Evolutionary conservation across 2,888 invertebrate species (phyloP).

Genomic region (Drosophila conformis): DNA sequence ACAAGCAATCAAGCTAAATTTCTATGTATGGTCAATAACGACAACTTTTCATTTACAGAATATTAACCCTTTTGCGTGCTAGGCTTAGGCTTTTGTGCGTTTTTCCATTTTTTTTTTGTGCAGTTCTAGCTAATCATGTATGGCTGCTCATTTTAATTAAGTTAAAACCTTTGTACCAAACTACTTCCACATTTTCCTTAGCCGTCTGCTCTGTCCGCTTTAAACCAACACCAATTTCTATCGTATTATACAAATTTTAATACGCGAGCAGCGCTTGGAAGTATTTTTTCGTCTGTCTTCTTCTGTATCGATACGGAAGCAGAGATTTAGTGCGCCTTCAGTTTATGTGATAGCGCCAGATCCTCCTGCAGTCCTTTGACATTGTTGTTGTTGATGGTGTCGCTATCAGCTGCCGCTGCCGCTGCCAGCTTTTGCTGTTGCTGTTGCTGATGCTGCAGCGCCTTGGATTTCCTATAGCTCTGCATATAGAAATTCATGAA

Average conservation of each 20-base stretch:
- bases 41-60: background rate
- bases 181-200: conserved; percentile 52
- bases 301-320: background rate
- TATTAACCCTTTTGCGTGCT: conserved; percentile 8
- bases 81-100: conserved; percentile 24
- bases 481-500: conserved; percentile 96
- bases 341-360: conserved; percentile 52
- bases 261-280: conserved; percentile 52
- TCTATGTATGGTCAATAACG: conserved; percentile 29
- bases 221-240: conserved; percentile 71
- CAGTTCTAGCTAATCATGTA: conserved; percentile 50
- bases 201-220: conserved; percentile 41
- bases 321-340: conserved; percentile 70
- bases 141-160: conserved; percentile 65
- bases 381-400: conserved; percentile 58
- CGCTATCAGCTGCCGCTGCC: conserved; percentile 41
- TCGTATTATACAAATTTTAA: conserved; percentile 47
- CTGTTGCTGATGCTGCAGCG: conserved; percentile 47
- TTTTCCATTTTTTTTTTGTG: conserved; percentile 12
- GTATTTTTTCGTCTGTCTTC: conserved; percentile 22
- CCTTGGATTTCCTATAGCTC: conserved; percentile 88
- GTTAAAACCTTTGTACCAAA: conserved; percentile 74
- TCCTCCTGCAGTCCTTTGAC: conserved; percentile 45
- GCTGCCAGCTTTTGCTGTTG: conserved; percentile 44
- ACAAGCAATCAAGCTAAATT: conserved; percentile 58